Percentiles rank a stretch among this genome's conserved stretches.
These are phyloP conservation scores for Syrmaticus mikado DNA, from an alignment of 2,113 vertebrate genomes.

Conservation along the genomic window DNA sequence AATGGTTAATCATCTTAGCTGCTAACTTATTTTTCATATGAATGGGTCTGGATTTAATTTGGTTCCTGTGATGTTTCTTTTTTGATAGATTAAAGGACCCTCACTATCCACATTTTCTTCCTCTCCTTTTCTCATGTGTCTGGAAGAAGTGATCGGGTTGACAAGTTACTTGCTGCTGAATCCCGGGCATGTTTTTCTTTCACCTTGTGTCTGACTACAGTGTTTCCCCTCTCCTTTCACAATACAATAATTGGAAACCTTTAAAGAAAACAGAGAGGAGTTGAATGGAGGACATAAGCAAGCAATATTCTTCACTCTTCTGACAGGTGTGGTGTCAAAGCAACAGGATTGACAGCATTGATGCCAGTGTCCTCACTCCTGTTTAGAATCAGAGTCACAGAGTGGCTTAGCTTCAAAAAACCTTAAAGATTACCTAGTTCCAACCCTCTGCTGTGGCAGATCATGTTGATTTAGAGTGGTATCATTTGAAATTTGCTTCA, in stretches of 20 bases:
- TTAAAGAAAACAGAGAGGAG: not conserved
- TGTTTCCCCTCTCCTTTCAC: not conserved
- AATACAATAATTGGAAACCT: not conserved
- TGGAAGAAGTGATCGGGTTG: not conserved
- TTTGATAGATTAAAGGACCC: conserved; percentile 3
- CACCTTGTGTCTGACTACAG: not conserved
- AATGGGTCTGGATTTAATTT: conserved; percentile 21
- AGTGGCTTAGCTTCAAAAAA: not conserved
- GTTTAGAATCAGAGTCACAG: not conserved
- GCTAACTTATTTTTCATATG: conserved; percentile 24
- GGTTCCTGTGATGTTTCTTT: not conserved
- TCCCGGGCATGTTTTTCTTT: not conserved
- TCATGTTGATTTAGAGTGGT: not conserved
- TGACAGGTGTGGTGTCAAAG: not conserved
- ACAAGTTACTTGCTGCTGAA: not conserved
- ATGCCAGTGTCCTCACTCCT: not conserved
- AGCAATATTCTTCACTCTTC: not conserved
- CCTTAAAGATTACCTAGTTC: not conserved
- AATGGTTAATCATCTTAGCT: conserved; percentile 1
- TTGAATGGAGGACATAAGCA: not conserved
- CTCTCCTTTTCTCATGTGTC: not conserved
- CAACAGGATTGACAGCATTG: not conserved
- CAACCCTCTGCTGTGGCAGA: not conserved
- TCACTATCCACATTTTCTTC: not conserved
- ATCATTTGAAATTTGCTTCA: not conserved